Percentiles rank a stretch among this genome's conserved stretches.
These are phyloP conservation scores for Gambusia affinis DNA, from an alignment of 2,113 vertebrate species.

Conservation along the genomic window DNA sequence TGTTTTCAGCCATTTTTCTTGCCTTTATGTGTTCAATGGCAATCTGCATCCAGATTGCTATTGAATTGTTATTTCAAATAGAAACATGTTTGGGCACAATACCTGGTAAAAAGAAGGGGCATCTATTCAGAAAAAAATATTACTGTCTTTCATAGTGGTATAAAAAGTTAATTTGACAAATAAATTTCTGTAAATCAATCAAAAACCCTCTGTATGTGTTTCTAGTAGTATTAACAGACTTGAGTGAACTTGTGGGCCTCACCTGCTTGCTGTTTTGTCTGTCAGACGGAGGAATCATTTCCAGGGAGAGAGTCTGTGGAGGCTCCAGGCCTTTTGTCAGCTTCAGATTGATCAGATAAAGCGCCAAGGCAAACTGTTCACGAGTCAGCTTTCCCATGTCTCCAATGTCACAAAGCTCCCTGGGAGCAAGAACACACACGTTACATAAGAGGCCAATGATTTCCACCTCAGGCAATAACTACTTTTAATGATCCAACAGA, in stretches of 20 bases:
- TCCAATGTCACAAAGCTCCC: slow-evolving; percentile 96
- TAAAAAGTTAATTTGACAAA: no score
- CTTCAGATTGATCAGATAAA: slow-evolving; percentile 96
- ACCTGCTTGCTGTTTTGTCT: slow-evolving; percentile 86
- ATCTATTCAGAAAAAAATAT: no score
- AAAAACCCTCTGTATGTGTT: no score
- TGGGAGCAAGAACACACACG: slow-evolving; percentile 58
- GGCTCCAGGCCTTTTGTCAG: slow-evolving; percentile 91
- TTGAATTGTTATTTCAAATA: no score
- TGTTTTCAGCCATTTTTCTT: no score
- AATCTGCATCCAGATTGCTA: no score
- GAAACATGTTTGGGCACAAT: no score
- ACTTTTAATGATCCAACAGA: slow-evolving; percentile 25
- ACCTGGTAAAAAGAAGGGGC: no score
- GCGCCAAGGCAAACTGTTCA: slow-evolving; percentile 96
- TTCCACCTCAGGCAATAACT: slow-evolving; percentile 51
- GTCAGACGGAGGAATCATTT: slow-evolving; percentile 97
- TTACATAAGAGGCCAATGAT: slow-evolving; percentile 59
- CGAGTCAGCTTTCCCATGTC: slow-evolving; percentile 93
- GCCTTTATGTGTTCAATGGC: no score
- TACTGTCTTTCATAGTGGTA: no score
- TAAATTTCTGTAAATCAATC: no score
- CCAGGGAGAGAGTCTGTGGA: slow-evolving; percentile 88
- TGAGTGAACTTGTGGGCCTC: slow-evolving; percentile 19
- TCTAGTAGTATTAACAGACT: no score